A percentile compares a stretch with the other conserved stretches of the same genome.
Evolutionary conservation across 2,113 vertebrate species (phyloP).

Genomic region (Narcine bancroftii): DNA sequence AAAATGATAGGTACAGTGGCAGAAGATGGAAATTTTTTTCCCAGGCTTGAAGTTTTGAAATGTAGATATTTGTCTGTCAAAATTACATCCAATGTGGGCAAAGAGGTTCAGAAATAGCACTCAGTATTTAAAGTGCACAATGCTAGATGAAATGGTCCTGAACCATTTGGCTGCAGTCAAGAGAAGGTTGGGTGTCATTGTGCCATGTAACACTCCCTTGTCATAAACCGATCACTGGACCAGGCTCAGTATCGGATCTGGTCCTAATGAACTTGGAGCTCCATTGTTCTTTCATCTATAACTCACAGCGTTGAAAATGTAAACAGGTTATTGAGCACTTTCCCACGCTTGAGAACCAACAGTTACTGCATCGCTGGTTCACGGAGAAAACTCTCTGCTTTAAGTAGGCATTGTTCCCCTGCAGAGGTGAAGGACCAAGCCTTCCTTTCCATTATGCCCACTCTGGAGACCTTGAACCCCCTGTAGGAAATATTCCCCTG

Average conservation of each 20-base stretch:
- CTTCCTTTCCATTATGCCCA: background rate
- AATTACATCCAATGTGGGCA: background rate
- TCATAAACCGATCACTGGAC: background rate
- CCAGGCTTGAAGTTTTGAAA: background rate
- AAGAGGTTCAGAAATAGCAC: background rate
- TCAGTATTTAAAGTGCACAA: background rate
- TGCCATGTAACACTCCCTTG: background rate
- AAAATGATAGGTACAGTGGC: too few relatives aligned
- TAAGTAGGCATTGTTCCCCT: background rate
- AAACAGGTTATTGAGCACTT: background rate
- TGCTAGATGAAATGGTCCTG: background rate
- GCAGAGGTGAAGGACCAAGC: background rate
- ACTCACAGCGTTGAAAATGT: background rate
- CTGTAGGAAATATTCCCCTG: background rate
- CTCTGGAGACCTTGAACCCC: background rate
- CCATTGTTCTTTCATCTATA: constrained; percentile 24
- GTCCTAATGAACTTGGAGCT: background rate
- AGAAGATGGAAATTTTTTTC: too few relatives aligned
- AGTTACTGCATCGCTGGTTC: too few relatives aligned
- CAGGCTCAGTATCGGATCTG: background rate
- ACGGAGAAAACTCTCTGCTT: background rate
- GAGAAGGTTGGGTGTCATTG: background rate
- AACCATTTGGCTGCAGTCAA: background rate
- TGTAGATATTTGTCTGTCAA: background rate
- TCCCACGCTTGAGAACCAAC: background rate